Conservation (phyloP, 2,113 vertebrate species). For the Macrotis lagotis region DNA sequence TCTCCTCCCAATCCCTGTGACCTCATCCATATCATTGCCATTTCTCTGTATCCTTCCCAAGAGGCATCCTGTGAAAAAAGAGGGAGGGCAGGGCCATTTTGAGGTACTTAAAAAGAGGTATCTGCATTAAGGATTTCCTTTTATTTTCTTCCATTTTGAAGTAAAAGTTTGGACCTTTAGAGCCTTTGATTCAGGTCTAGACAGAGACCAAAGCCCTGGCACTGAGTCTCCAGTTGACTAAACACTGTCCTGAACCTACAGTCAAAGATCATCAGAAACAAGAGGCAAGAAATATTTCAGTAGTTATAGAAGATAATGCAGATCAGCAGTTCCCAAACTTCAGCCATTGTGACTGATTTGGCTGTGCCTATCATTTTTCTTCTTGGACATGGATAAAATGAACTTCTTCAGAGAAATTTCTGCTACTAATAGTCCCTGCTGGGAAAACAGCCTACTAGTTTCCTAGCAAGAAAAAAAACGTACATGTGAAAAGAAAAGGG, state of each 20-base stretch:
- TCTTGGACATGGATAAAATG: background rate
- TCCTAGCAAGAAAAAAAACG: background rate
- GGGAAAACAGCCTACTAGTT: background rate
- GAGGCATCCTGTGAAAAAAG: background rate
- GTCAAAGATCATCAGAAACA: background rate
- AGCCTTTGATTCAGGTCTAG: background rate
- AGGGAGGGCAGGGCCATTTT: background rate
- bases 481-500: background rate
- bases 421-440: background rate
- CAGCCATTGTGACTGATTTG: background rate
- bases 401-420: background rate
- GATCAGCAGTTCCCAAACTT: background rate
- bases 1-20: too few relatives aligned
- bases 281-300: accelerated
- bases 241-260: background rate
- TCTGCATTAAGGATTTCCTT: background rate
- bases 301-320: accelerated
- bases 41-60: background rate
- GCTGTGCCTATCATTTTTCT: background rate
- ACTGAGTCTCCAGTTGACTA: background rate
- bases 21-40: background rate
- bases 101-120: background rate
- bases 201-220: background rate
- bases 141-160: background rate
- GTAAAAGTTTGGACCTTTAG: background rate